A percentile compares a stretch with the other conserved stretches of the same genome.
phyloP scores from a whole-genome alignment of 2,888 invertebrate species.

The Oscheius myriophilus region DNA sequence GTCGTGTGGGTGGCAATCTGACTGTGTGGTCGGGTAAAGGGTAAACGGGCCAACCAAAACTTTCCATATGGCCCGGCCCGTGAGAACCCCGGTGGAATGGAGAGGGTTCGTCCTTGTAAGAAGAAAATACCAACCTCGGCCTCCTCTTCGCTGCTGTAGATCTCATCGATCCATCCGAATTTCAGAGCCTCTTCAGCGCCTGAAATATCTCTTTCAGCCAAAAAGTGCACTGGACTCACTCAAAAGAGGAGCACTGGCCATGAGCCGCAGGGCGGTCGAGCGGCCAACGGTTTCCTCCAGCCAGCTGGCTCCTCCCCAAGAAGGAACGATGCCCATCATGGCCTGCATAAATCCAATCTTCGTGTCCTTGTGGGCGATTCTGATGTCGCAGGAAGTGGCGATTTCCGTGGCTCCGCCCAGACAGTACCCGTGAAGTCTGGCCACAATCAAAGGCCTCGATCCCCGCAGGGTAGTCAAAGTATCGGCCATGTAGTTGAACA shows the following conservation, averaged over 20 bases:
- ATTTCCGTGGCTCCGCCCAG: slow-evolving; percentile 54
- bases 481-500: slow-evolving; percentile 48
- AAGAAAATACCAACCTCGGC: slow-evolving; percentile 36
- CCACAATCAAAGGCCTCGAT: slow-evolving; percentile 38
- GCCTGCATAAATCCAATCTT: slow-evolving; percentile 52
- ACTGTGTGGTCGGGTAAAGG: too few relatives aligned
- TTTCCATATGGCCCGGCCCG: too few relatives aligned
- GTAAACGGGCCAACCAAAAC: too few relatives aligned
- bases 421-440: slow-evolving; percentile 46
- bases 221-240: not conserved
- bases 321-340: slow-evolving; percentile 50
- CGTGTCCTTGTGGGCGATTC: slow-evolving; percentile 39
- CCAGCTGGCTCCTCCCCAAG: slow-evolving; percentile 51
- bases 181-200: slow-evolving; percentile 35
- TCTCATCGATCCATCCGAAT: slow-evolving; percentile 41
- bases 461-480: slow-evolving; percentile 31
- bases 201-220: not conserved
- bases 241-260: slow-evolving; percentile 22
- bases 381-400: slow-evolving; percentile 44
- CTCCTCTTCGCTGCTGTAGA: slow-evolving; percentile 41
- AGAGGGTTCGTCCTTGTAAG: too few relatives aligned
- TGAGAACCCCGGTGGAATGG: too few relatives aligned
- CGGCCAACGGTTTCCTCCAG: slow-evolving; percentile 31
- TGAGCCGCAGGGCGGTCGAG: slow-evolving; percentile 23
- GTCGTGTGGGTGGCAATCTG: too few relatives aligned